Conservation (phyloP, 2,113 vertebrate genomes). For the Rhodinocichla rosea region DNA sequence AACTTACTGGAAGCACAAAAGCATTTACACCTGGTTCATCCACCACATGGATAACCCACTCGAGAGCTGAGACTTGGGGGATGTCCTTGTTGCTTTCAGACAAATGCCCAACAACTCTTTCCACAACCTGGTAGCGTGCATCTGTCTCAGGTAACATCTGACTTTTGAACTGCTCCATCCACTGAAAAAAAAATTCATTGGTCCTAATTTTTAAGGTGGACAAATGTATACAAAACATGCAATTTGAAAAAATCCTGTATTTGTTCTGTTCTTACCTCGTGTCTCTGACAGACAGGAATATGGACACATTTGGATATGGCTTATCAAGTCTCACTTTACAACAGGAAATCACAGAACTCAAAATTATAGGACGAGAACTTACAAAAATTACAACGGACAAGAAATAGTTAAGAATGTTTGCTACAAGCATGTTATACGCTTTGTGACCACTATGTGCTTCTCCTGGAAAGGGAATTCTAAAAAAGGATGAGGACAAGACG, state of each 20-base stretch:
- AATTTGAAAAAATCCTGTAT: not conserved
- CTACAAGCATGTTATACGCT: not conserved
- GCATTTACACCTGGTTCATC: constrained; percentile 83
- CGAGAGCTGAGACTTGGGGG: constrained; percentile 76
- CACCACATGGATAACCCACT: constrained; percentile 88
- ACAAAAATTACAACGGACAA: not conserved
- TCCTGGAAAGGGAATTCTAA: not conserved
- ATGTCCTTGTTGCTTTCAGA: constrained; percentile 87
- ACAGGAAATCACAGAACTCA: not conserved
- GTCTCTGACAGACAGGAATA: not conserved
- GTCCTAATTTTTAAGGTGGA: not conserved
- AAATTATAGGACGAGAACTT: not conserved
- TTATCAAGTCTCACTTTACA: not conserved
- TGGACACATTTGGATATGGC: not conserved
- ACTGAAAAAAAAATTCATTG: constrained; percentile 63
- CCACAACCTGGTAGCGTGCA: constrained; percentile 78
- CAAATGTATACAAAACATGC: not conserved
- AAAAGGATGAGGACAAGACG: not conserved
- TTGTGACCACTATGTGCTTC: not conserved
- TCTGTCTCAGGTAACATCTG: constrained; percentile 80
- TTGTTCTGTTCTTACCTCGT: not conserved
- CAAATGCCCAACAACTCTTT: constrained; percentile 79
- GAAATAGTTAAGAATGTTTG: not conserved
- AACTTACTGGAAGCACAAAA: constrained; percentile 89
- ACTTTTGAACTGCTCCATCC: constrained; percentile 82